Base-by-base conservation (phyloP, 2,113 vertebrate genomes). In the Anoura caudifer region DNA sequence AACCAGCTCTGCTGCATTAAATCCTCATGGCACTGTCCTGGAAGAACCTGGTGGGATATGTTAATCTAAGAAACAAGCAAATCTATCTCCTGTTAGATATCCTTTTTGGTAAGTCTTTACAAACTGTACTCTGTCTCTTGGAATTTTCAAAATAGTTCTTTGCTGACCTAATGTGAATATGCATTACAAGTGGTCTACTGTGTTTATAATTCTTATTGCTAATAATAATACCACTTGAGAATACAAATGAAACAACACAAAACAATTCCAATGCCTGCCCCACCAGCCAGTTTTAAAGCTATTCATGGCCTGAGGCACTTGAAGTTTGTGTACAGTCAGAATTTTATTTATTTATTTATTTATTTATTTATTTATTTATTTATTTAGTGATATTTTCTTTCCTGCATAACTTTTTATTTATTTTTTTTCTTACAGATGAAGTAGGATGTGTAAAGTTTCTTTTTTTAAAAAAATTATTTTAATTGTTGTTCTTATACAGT, bases 161-260 rank as follows among this genome's bases (percentile, higher is more conserved):
- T 85, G 84, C 72, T 81, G 50, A 87, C 72, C 88, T 52, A 84
- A 69, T 61, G 72, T 69, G 47, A 92, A 76, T 81, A 41, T 61
- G 26, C 8, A 65, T 87, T 76, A 81, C 17, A 81, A 67, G 73
- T 65, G 59, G 65, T 81, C 28, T 4, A 43, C 72, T 94, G 88
- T 81, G 41, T 72, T 86, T 86, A 26, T 91, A 83, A 67, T 84
- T 93, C 50, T 93, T 73, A 84, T 45, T 76, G 33, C 41, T 93
- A 41, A 28, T 75, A 69, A 65, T 94, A 67, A 70, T 19, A 17
- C 52, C 73, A 20, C 31, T 2, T 43, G 45, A 65, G 28, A 94
- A 80, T 76, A 47, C 65, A 80, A 65, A 95, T 67, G 43, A 59
- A 67, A 24, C 41, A 86, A 33, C 4, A 69, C 8, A 76, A 89